Percentiles rank a stretch among this genome's conserved stretches.
phyloP scores from a whole-genome alignment of 2,888 invertebrate genomes.

The Meganola albula region DNA sequence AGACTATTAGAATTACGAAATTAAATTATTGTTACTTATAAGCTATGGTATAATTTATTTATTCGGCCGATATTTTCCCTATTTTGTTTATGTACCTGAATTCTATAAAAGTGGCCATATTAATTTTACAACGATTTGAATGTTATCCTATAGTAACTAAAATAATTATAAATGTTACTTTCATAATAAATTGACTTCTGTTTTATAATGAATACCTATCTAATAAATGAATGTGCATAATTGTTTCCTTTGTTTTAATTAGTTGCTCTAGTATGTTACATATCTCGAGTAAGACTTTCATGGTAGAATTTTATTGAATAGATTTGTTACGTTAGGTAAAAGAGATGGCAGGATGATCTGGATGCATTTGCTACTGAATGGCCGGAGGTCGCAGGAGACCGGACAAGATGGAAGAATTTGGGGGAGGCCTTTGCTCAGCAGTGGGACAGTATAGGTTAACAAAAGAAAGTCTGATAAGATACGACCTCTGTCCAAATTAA shows the following conservation, averaged over 20 bases:
- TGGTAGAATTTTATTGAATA: too few species aligned
- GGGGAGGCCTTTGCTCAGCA: too few species aligned
- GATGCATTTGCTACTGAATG: too few species aligned
- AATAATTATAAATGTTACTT: conserved; percentile 38
- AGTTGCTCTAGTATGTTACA: neutral
- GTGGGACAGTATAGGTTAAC: too few species aligned
- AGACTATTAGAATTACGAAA: conserved; percentile 65
- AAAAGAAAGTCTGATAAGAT: too few species aligned
- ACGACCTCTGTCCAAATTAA: too few species aligned
- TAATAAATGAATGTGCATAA: conserved; percentile 68
- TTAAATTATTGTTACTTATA: conserved; percentile 68
- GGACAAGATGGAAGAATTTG: too few species aligned
- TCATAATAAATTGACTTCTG: conserved; percentile 60
- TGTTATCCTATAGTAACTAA: conserved; percentile 49
- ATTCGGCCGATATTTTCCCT: conserved; percentile 52
- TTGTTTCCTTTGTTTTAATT: conserved; percentile 35
- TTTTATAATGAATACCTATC: conserved; percentile 62
- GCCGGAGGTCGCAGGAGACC: too few species aligned
- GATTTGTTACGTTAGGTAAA: too few species aligned
- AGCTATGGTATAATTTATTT: conserved; percentile 56
- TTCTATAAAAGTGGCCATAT: conserved; percentile 74
- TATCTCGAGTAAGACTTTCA: too few species aligned
- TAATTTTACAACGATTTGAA: conserved; percentile 53
- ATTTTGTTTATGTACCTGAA: conserved; percentile 74
- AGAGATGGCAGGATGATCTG: too few species aligned